Base-by-base conservation (phyloP, 2,113 vertebrate genomes). In the Cyprinus carpio region DNA sequence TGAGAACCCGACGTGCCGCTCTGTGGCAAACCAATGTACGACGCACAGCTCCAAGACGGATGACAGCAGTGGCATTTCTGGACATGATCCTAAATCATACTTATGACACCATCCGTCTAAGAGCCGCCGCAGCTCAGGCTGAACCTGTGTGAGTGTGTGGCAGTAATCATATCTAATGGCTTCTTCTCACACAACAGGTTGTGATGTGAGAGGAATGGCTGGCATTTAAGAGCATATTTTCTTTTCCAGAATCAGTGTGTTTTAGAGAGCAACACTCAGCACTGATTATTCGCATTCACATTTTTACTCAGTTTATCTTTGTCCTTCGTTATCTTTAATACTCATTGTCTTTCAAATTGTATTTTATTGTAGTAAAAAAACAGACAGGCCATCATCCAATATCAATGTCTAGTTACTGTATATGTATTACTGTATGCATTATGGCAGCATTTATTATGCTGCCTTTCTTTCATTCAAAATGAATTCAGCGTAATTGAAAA, bases 21-120 rank as follows among this genome's bases (percentile, higher is more conserved):
- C 56, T 62, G 82, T 34, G 31, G 62, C 83, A 85, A 65, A 67
- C 75, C 85, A 86, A 64, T 58, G 67, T 20, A 37, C 2, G 37
- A 11, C 40, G 10, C 0, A 2, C 18, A 1, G 29, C 29, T 11
- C 7, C 13, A 29, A 77, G 83, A 85, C 58, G 23, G 9, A 71
- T 56, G 65, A 51, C 25, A 85, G 16, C 15, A n/a, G 37, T 62
- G 16, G 43, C 43, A 34, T 20, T 84, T 67, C 43, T 74, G 51
- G 29, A 54, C 23, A 4, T 78, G 58, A 27, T 58, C 67, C 29
- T 51, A 80, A 71, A 56, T 72, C 83, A 84, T 46, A 27, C 25
- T 49, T 49, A 67, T 81, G 62, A 51, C 62, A 49, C 25, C 27
- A 67, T 67, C 10, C 16, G 6, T 83, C 49, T 23, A 8, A 62